Evolutionary conservation across 53 echinoderm and acorn worm species (phyloP), one percentile per base, ranked within the genome.

Genomic region (Paracentrotus lividus): DNA sequence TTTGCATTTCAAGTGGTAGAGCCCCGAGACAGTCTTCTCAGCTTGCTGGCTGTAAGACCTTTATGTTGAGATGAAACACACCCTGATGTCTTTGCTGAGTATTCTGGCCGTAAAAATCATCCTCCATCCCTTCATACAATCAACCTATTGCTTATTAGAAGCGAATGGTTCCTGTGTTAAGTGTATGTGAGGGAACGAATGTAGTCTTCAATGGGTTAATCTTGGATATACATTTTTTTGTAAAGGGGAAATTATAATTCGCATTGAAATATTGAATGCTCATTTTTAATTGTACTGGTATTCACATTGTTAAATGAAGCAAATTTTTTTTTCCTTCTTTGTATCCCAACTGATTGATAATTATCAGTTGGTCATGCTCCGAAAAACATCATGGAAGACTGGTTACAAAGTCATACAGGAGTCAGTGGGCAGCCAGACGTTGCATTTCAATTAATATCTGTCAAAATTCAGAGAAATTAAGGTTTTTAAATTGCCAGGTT

Each of bases 1-100:
- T 64, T 64, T 89, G 89, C 89, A 89, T 89, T 59, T 89, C 43
- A 57, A 86, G 86, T 86, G 56, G 55, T 36, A 53, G 55, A 55
- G 86, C 86, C 56, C 33, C 33, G 14, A 86, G 86, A 53, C n/a
- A n/a, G n/a, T n/a, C 54, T 53, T 45, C 44, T 47, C 47, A 40
- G 81, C 45, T 45, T 44, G 47, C 44, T 47, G 44, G 47, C 81
- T 81, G 47, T n/a, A 81, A 33, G 47, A 81, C 40, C 47, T 27
- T n/a, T 81, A 76, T 76, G 76, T 76, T 40, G 76, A 81, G 81
- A 81, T 40, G 33, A 47, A 81, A 47, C 81, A 81, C 81, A 81
- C 45, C 81, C 81, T 38, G 72, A 72, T 8, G 16, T 32, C n/a
- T n/a, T n/a, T n/a, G n/a, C n/a, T 18, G 0, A 4, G 20, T 34